phyloP scores from a whole-genome alignment of 2,888 invertebrate species.

The Aporophyla nigra region DNA sequence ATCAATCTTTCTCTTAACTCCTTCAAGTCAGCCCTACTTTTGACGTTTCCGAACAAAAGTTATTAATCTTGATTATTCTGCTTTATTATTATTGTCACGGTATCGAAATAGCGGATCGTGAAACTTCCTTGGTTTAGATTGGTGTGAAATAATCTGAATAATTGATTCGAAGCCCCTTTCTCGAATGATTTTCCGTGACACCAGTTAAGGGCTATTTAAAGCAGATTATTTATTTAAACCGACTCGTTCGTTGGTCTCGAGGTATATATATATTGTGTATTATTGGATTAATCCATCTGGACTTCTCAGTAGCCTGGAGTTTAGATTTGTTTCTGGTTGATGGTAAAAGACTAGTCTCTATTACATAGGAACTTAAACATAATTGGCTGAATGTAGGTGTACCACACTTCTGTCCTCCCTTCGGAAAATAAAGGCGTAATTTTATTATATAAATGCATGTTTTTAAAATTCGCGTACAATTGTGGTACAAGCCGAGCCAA shows the following conservation, averaged over 20 bases:
- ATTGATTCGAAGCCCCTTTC: constrained; percentile 23
- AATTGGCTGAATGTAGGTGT: too few relatives aligned
- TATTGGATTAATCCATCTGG: too few relatives aligned
- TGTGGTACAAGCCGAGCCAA: not conserved
- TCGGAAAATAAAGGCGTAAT: too few relatives aligned
- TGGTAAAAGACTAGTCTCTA: too few relatives aligned
- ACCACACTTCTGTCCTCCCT: too few relatives aligned
- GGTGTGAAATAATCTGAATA: constrained; percentile 17
- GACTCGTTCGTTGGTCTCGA: too few relatives aligned
- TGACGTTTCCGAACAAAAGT: constrained; percentile 41
- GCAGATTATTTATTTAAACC: not conserved
- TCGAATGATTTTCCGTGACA: not conserved
- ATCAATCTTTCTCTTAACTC: constrained; percentile 39
- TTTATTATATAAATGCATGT: not conserved
- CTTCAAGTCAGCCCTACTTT: constrained; percentile 25
- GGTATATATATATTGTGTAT: too few relatives aligned
- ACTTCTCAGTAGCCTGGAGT: too few relatives aligned
- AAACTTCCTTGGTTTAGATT: constrained; percentile 14
- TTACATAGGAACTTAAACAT: too few relatives aligned
- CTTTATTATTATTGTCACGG: constrained; percentile 27
- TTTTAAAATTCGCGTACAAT: not conserved
- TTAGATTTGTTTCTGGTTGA: too few relatives aligned
- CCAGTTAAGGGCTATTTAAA: too few relatives aligned
- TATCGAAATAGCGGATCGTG: not conserved
- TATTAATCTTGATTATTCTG: constrained; percentile 50